Evolutionary conservation across 2,113 vertebrate genomes (phyloP), one percentile per base, ranked within the genome.

Genomic region (Myotis brandtii): DNA sequence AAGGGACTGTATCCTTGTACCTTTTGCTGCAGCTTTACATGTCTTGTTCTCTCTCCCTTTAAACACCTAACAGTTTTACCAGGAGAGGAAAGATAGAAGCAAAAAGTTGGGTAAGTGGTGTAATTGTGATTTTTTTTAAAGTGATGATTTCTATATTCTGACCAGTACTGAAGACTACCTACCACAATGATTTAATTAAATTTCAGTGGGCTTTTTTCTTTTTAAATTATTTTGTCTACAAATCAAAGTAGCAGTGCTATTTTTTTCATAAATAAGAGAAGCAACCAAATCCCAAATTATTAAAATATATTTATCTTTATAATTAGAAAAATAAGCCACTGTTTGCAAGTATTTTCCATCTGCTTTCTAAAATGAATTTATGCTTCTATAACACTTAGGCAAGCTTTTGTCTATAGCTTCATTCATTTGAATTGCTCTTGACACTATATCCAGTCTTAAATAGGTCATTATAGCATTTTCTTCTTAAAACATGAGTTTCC

Each of bases 1-100:
- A 98, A 99, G 99, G 99, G 99, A 99, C 98, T 99, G 99, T 99
- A 99, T 99, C 99, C 99, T 99, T 99, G 98, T 98, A 98, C 98
- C 75, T 77, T 77, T 77, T 98, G 92, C 90, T 98, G 98, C 98
- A 98, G 98, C 98, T 98, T 98, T 97, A 97, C 97, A 95, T 97
- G 97, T 95, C 98, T 98, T 98, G 97, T 98, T 98, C 93, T 95
- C 40, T 96, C 75, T 96, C 86, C 95, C 86, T 97, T 96, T 98
- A 98, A 95, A 97, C 89, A 95, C 87, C 6, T 87, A 98, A 95
- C 96, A 87, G 84, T 91, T 97, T 86, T 96, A 80, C 97, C 95
- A 97, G 95, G 97, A 97, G 83, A 97, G 69, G 96, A 98, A 98
- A 98, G 98, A 97, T 97, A 99, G 98, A 97, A 98, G 97, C 96